Base-by-base conservation (phyloP, 2,797 vertebrate species). In the Manis javanica region DNA sequence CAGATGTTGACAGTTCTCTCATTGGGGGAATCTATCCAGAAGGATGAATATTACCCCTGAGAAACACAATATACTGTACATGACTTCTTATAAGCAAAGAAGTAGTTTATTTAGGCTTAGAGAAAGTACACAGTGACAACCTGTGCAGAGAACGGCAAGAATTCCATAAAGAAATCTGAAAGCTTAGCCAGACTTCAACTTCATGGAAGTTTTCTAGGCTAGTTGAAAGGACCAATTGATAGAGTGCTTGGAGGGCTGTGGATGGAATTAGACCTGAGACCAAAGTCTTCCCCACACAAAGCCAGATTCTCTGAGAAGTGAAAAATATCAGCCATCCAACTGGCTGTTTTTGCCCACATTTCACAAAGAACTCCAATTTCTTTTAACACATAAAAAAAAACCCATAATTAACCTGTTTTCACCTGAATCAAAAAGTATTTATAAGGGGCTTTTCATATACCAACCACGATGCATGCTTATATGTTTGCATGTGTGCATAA, bases 1-100 rank as follows among this genome's bases (percentile, higher is more conserved):
- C 97, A 97, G 97, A 97, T 98, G 97, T 95, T 98, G 97, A 97
- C 97, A 97, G 96, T 90, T 90, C 95, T 87, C 89, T 97, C 97
- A 93, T 96, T 97, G 93, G 97, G 96, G 95, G 91, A 97, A 89
- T 93, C 83, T 89, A 96, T 91, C 89, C 97, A 97, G 96, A 97
- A 97, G 94, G 94, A 96, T 95, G 85, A 66, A 96, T 94, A 96
- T 98, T 97, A 96, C 97, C 98, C 98, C 83, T 89, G 97, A 97
- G 98, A 95, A 97, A 95, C 91, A 97, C 96, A 93, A 95, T 96
- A 95, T 96, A 97, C 94, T 88, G 71, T 96, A 95, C 87, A 93
- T 53, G 94, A 94, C 94, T 97, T 96, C 97, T 96, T 77, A 92
- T 74, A 97, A 95, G 97, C 84, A 90, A 95, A 96, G 97, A 94